Conservation (phyloP, 2,888 invertebrate species). For the Drosophila nr. perissopoda region DNA sequence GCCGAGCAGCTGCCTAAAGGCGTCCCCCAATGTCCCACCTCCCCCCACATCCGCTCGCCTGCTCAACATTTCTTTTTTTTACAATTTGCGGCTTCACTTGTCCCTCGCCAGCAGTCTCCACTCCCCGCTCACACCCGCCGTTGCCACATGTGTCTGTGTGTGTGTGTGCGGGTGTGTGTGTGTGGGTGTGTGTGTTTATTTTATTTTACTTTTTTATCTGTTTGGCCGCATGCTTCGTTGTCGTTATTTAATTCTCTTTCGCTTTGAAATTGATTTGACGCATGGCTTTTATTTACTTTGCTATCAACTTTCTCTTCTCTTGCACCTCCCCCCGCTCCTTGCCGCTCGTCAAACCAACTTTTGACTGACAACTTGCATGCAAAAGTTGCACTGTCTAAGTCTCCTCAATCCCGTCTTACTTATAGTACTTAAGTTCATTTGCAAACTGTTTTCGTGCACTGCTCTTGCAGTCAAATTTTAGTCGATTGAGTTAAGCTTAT, state of each 20-base stretch:
- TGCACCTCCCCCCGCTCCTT: slow-evolving; percentile 15
- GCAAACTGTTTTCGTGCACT: slow-evolving; percentile 20
- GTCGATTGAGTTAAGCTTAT: slow-evolving; percentile 18
- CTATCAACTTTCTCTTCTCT: slow-evolving; percentile 18
- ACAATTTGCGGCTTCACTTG: slow-evolving; percentile 74
- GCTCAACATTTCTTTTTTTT: slow-evolving; percentile 54
- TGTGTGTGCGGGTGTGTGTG: neutral
- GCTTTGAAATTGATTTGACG: slow-evolving; percentile 68
- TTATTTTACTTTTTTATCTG: slow-evolving; percentile 55
- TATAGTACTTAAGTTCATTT: slow-evolving; percentile 17
- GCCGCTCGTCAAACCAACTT: slow-evolving; percentile 39
- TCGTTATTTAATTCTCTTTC: slow-evolving; percentile 69
- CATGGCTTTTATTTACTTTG: slow-evolving; percentile 41
- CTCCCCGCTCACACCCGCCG: slow-evolving; percentile 5
- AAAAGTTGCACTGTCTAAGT: slow-evolving; percentile 40
- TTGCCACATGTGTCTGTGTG: slow-evolving; percentile 45
- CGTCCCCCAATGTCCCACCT: neutral
- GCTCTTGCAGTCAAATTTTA: slow-evolving; percentile 9
- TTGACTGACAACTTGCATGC: slow-evolving; percentile 12
- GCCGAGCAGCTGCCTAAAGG: slow-evolving; percentile 43
- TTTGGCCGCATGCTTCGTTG: slow-evolving; percentile 63
- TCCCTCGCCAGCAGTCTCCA: slow-evolving; percentile 22
- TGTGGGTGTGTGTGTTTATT: neutral
- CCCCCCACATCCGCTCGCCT: neutral
- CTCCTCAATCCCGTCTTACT: slow-evolving; percentile 26